Evolutionary conservation across 2,113 vertebrate species (phyloP).

Genomic region (Campylomormyrus tamandua): DNA sequence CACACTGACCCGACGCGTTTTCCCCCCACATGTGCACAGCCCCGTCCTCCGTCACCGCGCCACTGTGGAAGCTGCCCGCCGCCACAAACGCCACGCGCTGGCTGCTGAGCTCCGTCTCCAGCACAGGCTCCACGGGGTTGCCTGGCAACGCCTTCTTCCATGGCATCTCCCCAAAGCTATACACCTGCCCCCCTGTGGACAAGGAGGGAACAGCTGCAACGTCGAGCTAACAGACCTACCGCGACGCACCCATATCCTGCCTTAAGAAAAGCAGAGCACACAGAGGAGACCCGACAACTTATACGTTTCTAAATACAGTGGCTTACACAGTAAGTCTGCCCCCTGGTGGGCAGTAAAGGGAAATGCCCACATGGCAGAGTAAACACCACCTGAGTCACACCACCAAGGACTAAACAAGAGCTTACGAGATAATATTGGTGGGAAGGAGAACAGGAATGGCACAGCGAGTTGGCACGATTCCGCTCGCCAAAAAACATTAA

Average conservation of each 20-base stretch:
- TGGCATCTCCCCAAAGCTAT: constrained; percentile 79
- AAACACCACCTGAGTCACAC: background rate
- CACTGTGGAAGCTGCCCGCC: constrained; percentile 80
- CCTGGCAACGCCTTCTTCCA: constrained; percentile 66
- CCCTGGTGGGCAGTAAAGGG: background rate
- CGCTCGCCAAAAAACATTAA: background rate
- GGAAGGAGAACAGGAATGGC: background rate
- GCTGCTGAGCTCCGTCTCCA: constrained; percentile 74
- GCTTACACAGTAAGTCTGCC: background rate
- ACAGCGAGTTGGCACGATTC: background rate
- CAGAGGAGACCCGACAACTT: background rate
- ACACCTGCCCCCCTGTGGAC: constrained; percentile 79
- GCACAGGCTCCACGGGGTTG: constrained; percentile 48
- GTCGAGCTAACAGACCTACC: background rate
- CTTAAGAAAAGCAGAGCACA: background rate
- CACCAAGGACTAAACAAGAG: background rate
- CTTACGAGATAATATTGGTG: background rate
- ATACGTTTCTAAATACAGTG: background rate
- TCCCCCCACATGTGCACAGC: constrained; percentile 91
- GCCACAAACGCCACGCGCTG: constrained; percentile 75
- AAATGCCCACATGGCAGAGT: background rate
- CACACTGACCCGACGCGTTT: constrained; percentile 86
- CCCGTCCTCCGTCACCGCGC: constrained; percentile 80
- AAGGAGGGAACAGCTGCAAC: constrained; percentile 3
- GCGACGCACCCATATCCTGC: background rate